These are phyloP conservation scores for Sycophaga agraensis DNA, from an alignment of 1,140 invertebrate genomes.

Conservation along the genomic window DNA sequence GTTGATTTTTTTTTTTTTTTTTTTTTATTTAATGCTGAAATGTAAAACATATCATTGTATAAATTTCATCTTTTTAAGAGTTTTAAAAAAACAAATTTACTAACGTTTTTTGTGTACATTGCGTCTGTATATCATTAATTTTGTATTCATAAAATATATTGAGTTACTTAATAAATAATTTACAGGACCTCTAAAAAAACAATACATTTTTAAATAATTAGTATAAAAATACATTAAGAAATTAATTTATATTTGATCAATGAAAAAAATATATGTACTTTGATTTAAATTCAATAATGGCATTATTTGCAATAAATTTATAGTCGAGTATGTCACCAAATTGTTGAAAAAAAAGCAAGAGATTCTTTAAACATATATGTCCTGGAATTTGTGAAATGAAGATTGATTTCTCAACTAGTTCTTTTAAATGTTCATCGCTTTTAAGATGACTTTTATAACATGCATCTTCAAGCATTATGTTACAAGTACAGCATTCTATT, in stretches of 20 bases:
- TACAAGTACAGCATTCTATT: slow-evolving; percentile 46
- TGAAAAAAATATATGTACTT: slow-evolving; percentile 33
- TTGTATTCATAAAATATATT: slow-evolving; percentile 34
- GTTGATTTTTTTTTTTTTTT: neutral
- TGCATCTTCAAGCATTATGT: slow-evolving; percentile 39
- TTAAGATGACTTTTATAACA: slow-evolving; percentile 42
- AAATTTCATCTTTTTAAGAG: neutral
- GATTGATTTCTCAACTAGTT: slow-evolving; percentile 44
- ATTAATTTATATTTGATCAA: neutral
- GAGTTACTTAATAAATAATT: slow-evolving; percentile 34
- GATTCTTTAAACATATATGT: slow-evolving; percentile 17
- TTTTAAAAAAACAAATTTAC: slow-evolving; percentile 26
- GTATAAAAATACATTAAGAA: slow-evolving; percentile 12
- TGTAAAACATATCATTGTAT: neutral
- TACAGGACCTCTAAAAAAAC: slow-evolving; percentile 35
- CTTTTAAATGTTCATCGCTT: slow-evolving; percentile 49
- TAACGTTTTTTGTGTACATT: slow-evolving; percentile 26
- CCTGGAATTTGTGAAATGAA: slow-evolving; percentile 48
- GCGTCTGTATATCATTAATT: slow-evolving; percentile 37
- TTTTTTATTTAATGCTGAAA: neutral
- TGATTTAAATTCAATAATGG: slow-evolving; percentile 42
- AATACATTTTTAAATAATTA: slow-evolving; percentile 9
- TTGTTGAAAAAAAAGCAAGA: slow-evolving; percentile 45
- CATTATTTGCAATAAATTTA: slow-evolving; percentile 33
- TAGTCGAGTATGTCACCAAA: slow-evolving; percentile 48